Percentiles rank a stretch among this genome's conserved stretches.
These are phyloP conservation scores for Craseonycteris thonglongyai DNA, from an alignment of 2,113 vertebrate genomes.

Conservation along the genomic window DNA sequence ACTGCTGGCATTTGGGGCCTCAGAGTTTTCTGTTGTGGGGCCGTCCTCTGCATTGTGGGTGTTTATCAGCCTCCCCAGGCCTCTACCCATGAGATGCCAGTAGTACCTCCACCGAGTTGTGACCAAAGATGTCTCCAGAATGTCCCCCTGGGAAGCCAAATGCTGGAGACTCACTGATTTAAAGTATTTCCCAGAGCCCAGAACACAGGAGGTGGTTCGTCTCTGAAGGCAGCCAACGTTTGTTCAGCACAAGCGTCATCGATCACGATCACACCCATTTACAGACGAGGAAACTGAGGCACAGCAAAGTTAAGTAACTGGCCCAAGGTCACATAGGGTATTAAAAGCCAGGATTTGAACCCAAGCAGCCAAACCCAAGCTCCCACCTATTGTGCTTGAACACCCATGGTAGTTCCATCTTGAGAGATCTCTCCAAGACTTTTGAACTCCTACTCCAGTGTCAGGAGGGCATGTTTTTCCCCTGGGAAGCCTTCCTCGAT, in stretches of 20 bases:
- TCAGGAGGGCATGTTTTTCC: background rate
- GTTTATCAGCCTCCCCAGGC: background rate
- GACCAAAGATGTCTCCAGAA: background rate
- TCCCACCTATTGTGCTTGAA: background rate
- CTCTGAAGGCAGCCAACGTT: background rate
- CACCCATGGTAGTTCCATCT: background rate
- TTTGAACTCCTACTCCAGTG: background rate
- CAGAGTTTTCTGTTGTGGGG: background rate
- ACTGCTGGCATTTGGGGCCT: fast-evolving
- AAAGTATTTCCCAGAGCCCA: background rate
- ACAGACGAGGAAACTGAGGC: background rate
- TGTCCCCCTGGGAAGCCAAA: background rate
- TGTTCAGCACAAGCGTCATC: background rate
- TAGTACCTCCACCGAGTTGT: fast-evolving
- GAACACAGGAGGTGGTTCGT: background rate
- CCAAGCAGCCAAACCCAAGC: background rate
- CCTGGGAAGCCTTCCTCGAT: background rate
- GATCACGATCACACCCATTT: background rate
- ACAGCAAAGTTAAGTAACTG: background rate
- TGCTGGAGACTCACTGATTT: background rate
- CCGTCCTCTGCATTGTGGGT: fast-evolving
- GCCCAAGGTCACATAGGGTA: background rate
- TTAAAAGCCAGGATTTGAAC: background rate
- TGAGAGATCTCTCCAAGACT: background rate
- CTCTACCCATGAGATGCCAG: background rate